Evolutionary conservation across 1,140 invertebrate species (phyloP), one percentile per base, ranked within the genome.

Genomic region (Cydia splendana): DNA sequence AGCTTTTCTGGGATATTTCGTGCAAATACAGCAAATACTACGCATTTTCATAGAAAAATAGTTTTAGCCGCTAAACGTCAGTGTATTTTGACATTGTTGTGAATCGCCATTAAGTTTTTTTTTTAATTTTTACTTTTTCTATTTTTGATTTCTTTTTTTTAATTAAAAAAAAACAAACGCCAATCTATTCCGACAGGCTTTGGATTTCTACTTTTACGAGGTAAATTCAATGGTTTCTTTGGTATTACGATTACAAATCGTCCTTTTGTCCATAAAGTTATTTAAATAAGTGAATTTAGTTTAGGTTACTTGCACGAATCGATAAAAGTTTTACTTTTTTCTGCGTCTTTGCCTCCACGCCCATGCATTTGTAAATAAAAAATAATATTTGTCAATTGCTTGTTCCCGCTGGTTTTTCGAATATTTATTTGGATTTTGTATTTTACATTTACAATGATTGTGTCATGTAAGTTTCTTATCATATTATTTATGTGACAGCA

Each of bases 101-200:
- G 65, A 76, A 78, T 77, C 76, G 78, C 75, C 77, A 78, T 78
- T 80, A 77, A 38, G 34, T 34, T 71, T 83, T 81, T 79, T 83
- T 84, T 83, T 81, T 81, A 79, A 79, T 80, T 83, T 85, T 84
- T 83, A 78, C 74, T 82, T 81, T 82, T 71, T 71, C 67, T 71
- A 12, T 85, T 80, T 77, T 62, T 69, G 76, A 48, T 79, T 82
- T 80, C 75, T 82, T 83, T 84, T 87, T 85, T 83, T 83, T 79
- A 82, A 79, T 82, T 79, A 84, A 87, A 84, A 85, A 86, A 87
- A 85, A 87, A 82, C 84, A 85, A 84, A 80, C 80, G 84, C 84
- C 83, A 75, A 82, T 85, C 85, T 85, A 80, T 84, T 76, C 76
- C 79, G 69, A 71, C 73, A 51, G 69, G 42, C 75, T 71, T 34